Percentiles rank a stretch among this genome's conserved stretches.
These are phyloP conservation scores for Rhombomys opimus DNA, from an alignment of 2,113 vertebrate species.

Conservation along the genomic window DNA sequence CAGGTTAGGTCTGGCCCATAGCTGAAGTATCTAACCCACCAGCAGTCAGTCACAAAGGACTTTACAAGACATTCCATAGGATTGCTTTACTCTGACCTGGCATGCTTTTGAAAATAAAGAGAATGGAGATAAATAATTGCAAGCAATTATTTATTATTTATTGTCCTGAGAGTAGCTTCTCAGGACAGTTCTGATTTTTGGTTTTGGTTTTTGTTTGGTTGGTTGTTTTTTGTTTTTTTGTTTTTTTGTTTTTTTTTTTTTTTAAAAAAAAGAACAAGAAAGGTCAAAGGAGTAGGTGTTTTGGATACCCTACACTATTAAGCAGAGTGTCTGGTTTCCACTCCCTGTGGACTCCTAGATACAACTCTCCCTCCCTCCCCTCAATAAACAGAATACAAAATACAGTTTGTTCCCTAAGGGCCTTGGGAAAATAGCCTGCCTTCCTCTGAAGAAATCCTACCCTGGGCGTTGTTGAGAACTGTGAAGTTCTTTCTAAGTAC, in stretches of 20 bases:
- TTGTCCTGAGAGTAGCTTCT: background rate
- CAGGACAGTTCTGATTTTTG: background rate
- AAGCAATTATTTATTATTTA: too few relatives aligned
- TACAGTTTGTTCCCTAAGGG: background rate
- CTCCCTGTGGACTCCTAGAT: background rate
- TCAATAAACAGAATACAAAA: background rate
- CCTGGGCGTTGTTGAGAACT: background rate
- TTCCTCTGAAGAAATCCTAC: slow-evolving; percentile 5
- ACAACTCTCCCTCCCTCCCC: background rate
- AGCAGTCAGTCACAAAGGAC: background rate
- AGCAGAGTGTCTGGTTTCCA: background rate
- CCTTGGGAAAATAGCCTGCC: background rate
- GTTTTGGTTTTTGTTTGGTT: background rate
- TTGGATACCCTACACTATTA: too few relatives aligned
- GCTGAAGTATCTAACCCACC: background rate
- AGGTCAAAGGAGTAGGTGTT: background rate
- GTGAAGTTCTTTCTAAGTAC: background rate
- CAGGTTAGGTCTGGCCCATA: background rate
- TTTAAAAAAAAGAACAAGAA: background rate
- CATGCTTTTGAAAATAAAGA: background rate
- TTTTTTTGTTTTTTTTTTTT: background rate
- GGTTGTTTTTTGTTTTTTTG: background rate
- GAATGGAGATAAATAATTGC: background rate
- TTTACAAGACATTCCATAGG: background rate
- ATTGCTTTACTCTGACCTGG: background rate